Conservation (phyloP, 2,113 vertebrate species). For the Pavo muticus region DNA sequence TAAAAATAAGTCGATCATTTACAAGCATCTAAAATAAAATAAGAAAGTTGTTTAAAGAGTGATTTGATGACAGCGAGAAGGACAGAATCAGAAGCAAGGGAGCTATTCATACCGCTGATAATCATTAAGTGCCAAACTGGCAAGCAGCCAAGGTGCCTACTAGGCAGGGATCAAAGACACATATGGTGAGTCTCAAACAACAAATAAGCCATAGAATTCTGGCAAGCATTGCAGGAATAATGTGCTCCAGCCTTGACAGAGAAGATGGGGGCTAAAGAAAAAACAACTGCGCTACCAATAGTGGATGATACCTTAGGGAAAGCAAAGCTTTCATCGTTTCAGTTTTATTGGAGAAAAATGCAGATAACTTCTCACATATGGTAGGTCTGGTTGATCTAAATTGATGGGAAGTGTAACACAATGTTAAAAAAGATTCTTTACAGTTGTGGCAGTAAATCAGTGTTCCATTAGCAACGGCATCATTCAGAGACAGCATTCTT, state of each 20-base stretch:
- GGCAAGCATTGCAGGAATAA: constrained; percentile 64
- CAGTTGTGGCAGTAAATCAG: constrained; percentile 69
- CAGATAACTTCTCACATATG: constrained; percentile 78
- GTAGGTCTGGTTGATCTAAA: constrained; percentile 74
- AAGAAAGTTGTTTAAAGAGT: constrained; percentile 57
- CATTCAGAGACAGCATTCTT: constrained; percentile 71
- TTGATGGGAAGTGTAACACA: constrained; percentile 71
- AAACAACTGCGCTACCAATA: constrained; percentile 59
- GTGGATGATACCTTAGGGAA: constrained; percentile 63
- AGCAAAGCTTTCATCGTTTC: constrained; percentile 75
- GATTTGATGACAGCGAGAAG: constrained; percentile 68
- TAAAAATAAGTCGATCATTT: constrained; percentile 47
- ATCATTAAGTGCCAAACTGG: constrained; percentile 68
- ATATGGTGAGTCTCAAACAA: constrained; percentile 76
- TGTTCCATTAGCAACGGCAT: constrained; percentile 62
- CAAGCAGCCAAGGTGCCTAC: constrained; percentile 69
- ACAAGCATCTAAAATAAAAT: constrained; percentile 47
- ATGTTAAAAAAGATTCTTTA: constrained; percentile 70
- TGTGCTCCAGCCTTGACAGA: constrained; percentile 67
- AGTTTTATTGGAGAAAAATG: constrained; percentile 74
- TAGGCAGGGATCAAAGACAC: constrained; percentile 76
- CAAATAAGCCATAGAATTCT: constrained; percentile 75
- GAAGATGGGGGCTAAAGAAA: constrained; percentile 44
- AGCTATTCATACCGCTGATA: constrained; percentile 68
- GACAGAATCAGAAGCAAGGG: constrained; percentile 74